Conservation (phyloP, 2,888 invertebrate species). For the Eurytoma adleriae region DNA sequence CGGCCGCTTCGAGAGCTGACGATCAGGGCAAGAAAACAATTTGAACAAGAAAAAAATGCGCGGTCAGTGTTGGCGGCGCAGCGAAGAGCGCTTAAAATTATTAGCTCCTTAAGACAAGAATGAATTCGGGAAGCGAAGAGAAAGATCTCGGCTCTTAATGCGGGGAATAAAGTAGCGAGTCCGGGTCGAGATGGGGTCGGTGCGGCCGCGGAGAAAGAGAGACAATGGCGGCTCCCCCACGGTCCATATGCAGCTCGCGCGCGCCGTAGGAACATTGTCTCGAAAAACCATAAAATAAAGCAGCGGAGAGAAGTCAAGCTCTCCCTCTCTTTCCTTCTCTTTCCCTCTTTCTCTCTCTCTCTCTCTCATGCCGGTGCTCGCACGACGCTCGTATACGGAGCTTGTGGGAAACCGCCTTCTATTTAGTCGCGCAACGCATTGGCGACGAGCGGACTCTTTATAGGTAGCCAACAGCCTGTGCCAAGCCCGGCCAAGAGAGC, state of each 20-base stretch:
- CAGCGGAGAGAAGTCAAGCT: slow-evolving; percentile 59
- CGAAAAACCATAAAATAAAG: slow-evolving; percentile 75
- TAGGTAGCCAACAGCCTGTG: slow-evolving; percentile 1
- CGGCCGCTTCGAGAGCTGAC: not conserved
- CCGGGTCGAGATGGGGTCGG: slow-evolving; percentile 72
- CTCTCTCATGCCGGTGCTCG: not conserved
- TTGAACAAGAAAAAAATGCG: not conserved
- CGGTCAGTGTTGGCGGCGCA: not conserved
- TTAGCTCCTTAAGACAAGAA: slow-evolving; percentile 58
- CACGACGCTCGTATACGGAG: slow-evolving; percentile 24
- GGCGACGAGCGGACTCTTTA: slow-evolving; percentile 53
- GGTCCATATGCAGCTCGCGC: slow-evolving; percentile 68
- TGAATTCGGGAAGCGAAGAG: slow-evolving; percentile 63
- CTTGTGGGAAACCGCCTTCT: slow-evolving; percentile 66
- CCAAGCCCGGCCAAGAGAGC: not conserved
- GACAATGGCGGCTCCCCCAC: slow-evolving; percentile 68
- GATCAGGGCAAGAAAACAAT: not conserved
- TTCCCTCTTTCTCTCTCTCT: not conserved
- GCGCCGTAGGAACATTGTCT: slow-evolving; percentile 70
- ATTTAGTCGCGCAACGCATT: slow-evolving; percentile 65
- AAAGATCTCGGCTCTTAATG: slow-evolving; percentile 65
- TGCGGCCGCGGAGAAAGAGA: slow-evolving; percentile 57
- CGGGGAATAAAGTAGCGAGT: slow-evolving; percentile 70
- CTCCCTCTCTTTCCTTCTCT: not conserved
- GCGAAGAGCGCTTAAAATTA: slow-evolving; percentile 39